phyloP scores from a whole-genome alignment of 2,797 vertebrate genomes.

The Crax fasciolata region DNA sequence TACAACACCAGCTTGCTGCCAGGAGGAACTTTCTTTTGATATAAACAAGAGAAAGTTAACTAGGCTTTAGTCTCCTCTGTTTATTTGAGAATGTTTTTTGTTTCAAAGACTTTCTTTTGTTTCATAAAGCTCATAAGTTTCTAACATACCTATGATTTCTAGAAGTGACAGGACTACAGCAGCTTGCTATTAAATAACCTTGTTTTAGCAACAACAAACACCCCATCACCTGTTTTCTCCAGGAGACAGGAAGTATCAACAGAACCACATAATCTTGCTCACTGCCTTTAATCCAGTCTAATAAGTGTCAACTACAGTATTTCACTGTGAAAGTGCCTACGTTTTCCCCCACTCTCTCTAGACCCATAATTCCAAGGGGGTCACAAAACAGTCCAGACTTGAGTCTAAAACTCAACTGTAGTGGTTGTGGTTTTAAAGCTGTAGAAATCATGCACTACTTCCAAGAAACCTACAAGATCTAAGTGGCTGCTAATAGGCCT shows the following conservation, averaged over 20 bases:
- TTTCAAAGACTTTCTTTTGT: background rate
- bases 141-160: background rate
- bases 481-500: background rate
- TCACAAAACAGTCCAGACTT: background rate
- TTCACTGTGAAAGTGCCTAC: background rate
- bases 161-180: background rate
- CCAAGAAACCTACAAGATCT: background rate
- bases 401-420: background rate
- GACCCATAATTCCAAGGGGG: background rate
- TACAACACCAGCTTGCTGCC: background rate
- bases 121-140: slow-evolving; percentile 9
- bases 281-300: background rate
- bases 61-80: background rate
- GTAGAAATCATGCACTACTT: background rate
- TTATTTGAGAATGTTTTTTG: slow-evolving; percentile 12
- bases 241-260: background rate
- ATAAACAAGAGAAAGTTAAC: slow-evolving; percentile 17
- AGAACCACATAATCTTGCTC: background rate
- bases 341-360: background rate
- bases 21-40: slow-evolving; percentile 1
- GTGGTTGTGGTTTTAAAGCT: background rate
- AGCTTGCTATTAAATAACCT: background rate
- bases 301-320: background rate
- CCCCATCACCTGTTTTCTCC: background rate
- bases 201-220: background rate